Conservation (phyloP, 1,140 invertebrate species). For the Agrilus planipennis region DNA sequence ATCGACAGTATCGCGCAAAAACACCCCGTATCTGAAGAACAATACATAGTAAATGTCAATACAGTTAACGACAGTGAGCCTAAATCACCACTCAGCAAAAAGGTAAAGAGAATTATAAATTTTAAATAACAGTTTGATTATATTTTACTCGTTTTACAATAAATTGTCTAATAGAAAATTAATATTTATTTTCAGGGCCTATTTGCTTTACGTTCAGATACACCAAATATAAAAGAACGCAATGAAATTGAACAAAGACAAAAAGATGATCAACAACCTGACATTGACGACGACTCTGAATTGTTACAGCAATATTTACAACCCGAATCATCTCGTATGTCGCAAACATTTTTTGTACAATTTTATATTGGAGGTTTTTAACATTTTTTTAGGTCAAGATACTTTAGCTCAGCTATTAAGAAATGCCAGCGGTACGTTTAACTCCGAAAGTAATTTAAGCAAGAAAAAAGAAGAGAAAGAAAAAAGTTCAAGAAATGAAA, state of each 20-base stretch:
- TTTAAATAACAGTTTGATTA: too few species aligned
- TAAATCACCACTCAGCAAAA: slow-evolving; percentile 53
- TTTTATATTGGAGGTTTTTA: too few species aligned
- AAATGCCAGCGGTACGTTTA: slow-evolving; percentile 1
- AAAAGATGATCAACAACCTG: background rate
- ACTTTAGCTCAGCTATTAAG: slow-evolving; percentile 10
- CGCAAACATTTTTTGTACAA: too few species aligned
- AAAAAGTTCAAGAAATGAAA: slow-evolving; percentile 1
- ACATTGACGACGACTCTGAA: background rate
- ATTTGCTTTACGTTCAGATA: too few species aligned
- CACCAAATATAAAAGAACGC: too few species aligned
- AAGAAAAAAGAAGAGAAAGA: too few species aligned
- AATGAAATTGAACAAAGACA: too few species aligned
- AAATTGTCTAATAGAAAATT: too few species aligned
- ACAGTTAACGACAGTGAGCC: slow-evolving; percentile 26
- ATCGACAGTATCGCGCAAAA: slow-evolving; percentile 54
- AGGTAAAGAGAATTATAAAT: slow-evolving; percentile 35
- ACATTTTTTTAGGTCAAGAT: slow-evolving; percentile 9
- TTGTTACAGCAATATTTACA: slow-evolving; percentile 19
- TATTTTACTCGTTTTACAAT: too few species aligned
- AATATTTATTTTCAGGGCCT: too few species aligned
- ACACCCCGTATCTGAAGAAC: slow-evolving; percentile 44
- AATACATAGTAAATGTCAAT: slow-evolving; percentile 31
- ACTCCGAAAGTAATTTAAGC: background rate
- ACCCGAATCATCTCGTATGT: slow-evolving; percentile 5